Percentiles rank a stretch among this genome's conserved stretches.
These are phyloP conservation scores for Petaurus breviceps DNA, from an alignment of 2,113 vertebrate genomes.

Conservation along the genomic window DNA sequence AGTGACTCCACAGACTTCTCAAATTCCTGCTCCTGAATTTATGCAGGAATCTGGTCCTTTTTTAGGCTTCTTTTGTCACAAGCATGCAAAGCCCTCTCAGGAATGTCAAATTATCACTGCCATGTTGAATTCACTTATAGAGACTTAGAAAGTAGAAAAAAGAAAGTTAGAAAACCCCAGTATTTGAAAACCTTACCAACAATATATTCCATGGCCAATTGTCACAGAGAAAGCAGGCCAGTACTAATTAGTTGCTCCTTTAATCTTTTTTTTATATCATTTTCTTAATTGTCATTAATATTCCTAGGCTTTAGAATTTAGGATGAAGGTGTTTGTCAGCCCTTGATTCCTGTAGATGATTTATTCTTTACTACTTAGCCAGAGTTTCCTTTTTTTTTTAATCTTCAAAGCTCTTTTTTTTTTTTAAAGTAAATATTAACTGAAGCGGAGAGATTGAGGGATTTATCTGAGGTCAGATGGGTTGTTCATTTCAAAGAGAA, in stretches of 20 bases:
- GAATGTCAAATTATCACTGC: neutral
- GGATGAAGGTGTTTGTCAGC: neutral
- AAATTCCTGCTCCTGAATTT: neutral
- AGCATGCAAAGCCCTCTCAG: neutral
- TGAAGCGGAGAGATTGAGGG: neutral
- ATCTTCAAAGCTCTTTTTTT: neutral
- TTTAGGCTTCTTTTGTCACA: neutral
- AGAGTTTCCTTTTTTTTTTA: neutral
- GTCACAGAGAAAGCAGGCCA: neutral
- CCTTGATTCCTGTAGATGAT: neutral
- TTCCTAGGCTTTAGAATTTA: neutral
- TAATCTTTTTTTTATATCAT: neutral
- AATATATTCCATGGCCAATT: neutral
- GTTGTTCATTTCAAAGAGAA: neutral
- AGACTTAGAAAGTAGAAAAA: neutral
- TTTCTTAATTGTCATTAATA: neutral
- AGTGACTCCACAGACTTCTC: neutral
- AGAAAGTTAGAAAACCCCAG: neutral
- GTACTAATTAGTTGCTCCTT: neutral
- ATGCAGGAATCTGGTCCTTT: neutral
- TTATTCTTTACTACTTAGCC: neutral
- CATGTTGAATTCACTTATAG: neutral
- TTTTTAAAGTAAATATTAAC: neutral
- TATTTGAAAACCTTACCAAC: neutral
- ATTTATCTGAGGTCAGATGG: neutral